Percentiles rank a stretch among this genome's conserved stretches.
These are phyloP conservation scores for Scaptomyza graminum DNA, from an alignment of 1,140 invertebrate genomes.

Conservation along the genomic window DNA sequence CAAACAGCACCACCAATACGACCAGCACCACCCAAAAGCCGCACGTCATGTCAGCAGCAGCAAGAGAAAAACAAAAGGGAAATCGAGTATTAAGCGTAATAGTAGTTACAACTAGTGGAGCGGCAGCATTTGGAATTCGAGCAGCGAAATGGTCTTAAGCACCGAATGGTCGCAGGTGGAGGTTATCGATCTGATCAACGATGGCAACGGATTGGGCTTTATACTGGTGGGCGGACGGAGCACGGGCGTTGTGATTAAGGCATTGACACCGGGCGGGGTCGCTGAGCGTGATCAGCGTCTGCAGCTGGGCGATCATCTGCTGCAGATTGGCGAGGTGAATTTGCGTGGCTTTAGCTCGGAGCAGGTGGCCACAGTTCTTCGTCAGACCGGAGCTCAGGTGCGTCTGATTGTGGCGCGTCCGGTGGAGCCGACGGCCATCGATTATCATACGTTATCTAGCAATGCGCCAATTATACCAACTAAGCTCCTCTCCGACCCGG, in stretches of 20 bases:
- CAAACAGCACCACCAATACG: constrained; percentile 46
- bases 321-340: constrained; percentile 97
- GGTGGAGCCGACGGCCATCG: constrained; percentile 89
- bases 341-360: constrained; percentile 96
- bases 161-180: constrained; percentile 97
- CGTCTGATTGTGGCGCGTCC: constrained; percentile 95
- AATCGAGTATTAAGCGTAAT: neutral
- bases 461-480: constrained; percentile 92
- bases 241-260: constrained; percentile 98
- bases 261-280: constrained; percentile 95
- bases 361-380: constrained; percentile 95
- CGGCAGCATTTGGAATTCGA: neutral
- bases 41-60: constrained; percentile 68
- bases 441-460: constrained; percentile 86
- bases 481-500: constrained; percentile 91
- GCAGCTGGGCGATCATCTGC: constrained; percentile 95
- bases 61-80: constrained; percentile 22
- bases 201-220: constrained; percentile 92
- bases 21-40: constrained; percentile 37
- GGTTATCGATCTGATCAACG: constrained; percentile 94
- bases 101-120: too few relatives aligned
- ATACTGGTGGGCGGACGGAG: constrained; percentile 97
- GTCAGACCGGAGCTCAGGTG: constrained; percentile 93
- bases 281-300: constrained; percentile 95
- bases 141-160: constrained; percentile 88